Percentiles rank a stretch among this genome's conserved stretches.
These are phyloP conservation scores for Festucalex cinctus DNA, from an alignment of 2,113 vertebrate species.

Conservation along the genomic window DNA sequence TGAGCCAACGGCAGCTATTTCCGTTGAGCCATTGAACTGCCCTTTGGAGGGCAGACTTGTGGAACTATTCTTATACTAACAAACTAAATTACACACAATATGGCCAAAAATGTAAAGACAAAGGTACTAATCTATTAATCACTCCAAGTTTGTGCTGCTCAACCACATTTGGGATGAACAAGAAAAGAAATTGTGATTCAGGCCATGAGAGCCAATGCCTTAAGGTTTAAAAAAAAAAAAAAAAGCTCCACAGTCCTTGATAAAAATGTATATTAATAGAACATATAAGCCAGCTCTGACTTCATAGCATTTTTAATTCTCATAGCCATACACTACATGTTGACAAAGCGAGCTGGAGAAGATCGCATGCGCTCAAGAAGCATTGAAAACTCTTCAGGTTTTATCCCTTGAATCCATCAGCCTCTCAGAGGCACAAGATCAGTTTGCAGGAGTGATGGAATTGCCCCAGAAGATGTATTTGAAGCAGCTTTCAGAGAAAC, in stretches of 20 bases:
- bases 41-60: constrained; percentile 32
- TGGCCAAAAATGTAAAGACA: background rate
- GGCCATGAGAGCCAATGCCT: constrained; percentile 14
- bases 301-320: constrained; percentile 53
- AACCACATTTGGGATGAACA: background rate
- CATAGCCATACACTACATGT: constrained; percentile 28
- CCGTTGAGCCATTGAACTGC: constrained; percentile 32
- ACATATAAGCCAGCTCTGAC: constrained; percentile 43
- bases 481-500: constrained; percentile 67
- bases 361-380: constrained; percentile 35
- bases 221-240: constrained; percentile 38
- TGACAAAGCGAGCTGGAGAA: constrained; percentile 34
- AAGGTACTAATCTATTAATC: background rate
- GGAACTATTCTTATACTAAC: background rate
- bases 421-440: constrained; percentile 57
- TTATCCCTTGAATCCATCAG: constrained; percentile 50
- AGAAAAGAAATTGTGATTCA: constrained; percentile 16
- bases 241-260: constrained; percentile 22
- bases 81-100: background rate
- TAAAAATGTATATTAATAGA: constrained; percentile 39
- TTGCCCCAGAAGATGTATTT: constrained; percentile 68
- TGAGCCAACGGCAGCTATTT: constrained; percentile 35
- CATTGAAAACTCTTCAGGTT: constrained; percentile 45
- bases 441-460: constrained; percentile 64
- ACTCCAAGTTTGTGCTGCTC: background rate